Evolutionary conservation across 2,113 vertebrate genomes (phyloP).

Genomic region (Cyphomyrus discorhynchus): DNA sequence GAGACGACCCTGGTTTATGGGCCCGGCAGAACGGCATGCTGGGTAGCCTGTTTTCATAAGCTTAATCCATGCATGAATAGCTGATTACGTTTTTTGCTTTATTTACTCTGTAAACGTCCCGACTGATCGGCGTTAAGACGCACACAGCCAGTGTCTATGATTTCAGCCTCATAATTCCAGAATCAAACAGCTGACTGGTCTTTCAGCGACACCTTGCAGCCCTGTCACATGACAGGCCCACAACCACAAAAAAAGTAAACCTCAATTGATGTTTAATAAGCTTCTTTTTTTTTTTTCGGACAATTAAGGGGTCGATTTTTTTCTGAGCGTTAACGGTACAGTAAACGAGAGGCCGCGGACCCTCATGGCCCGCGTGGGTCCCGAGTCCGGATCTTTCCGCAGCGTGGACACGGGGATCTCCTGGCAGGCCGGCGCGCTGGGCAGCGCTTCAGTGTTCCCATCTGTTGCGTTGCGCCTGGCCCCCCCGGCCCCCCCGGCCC

Average conservation of each 20-base stretch:
- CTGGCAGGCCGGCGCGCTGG: slow-evolving; percentile 61
- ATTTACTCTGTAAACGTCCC: not conserved
- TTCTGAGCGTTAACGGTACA: slow-evolving; percentile 13
- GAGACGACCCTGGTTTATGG: not conserved
- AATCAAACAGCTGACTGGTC: not conserved
- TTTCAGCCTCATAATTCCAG: not conserved
- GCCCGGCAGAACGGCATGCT: not conserved
- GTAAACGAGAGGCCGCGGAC: slow-evolving; percentile 5
- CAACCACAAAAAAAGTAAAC: not conserved
- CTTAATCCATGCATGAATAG: not conserved
- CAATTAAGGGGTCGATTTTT: not conserved
- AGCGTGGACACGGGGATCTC: slow-evolving; percentile 58
- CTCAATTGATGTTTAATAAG: not conserved
- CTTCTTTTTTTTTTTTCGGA: not conserved
- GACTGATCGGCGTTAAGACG: not conserved
- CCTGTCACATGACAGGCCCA: not conserved
- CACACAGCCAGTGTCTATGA: not conserved
- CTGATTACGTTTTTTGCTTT: not conserved
- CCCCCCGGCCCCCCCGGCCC: not conserved
- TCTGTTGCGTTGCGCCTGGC: slow-evolving; percentile 60
- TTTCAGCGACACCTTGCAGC: not conserved
- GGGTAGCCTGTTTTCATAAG: not conserved
- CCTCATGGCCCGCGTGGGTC: slow-evolving; percentile 1
- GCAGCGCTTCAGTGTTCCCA: slow-evolving; percentile 62
- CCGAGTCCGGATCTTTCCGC: slow-evolving; percentile 29